Evolutionary conservation across 2,888 invertebrate genomes (phyloP).

Genomic region (Emmelina monodactyla): DNA sequence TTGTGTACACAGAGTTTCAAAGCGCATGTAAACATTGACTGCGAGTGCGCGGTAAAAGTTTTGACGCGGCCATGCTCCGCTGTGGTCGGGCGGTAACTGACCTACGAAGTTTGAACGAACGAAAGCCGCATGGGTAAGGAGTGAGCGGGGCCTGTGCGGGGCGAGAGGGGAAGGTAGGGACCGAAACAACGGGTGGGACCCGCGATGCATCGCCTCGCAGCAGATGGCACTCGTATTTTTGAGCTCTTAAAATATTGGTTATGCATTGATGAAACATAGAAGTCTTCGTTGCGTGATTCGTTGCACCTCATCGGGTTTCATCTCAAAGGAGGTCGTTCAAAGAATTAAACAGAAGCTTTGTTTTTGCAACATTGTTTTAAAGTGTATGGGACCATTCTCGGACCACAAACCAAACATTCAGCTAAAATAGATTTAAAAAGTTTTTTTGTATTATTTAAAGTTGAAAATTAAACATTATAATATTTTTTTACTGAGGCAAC

Average conservation of each 20-base stretch:
- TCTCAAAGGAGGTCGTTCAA: conserved; percentile 52
- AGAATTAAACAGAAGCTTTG: conserved; percentile 29
- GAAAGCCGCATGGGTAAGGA: conserved; percentile 60
- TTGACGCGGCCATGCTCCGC: conserved; percentile 65
- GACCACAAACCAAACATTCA: no score
- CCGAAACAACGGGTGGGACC: conserved; percentile 49
- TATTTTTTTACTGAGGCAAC: neutral
- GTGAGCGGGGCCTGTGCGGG: conserved; percentile 29
- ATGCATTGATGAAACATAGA: conserved; percentile 32
- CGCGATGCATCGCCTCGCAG: conserved; percentile 57
- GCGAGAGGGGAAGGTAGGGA: conserved; percentile 35
- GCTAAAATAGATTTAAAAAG: no score
- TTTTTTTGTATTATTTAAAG: neutral
- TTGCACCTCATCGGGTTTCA: conserved; percentile 50
- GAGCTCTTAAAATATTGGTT: conserved; percentile 58
- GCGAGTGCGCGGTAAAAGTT: conserved; percentile 57
- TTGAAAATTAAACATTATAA: neutral
- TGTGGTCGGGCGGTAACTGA: conserved; percentile 68
- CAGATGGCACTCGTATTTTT: conserved; percentile 66
- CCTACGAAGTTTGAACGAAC: conserved; percentile 67
- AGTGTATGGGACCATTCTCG: no score
- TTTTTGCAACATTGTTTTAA: conserved; percentile 18
- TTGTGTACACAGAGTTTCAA: conserved; percentile 42
- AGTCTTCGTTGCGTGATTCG: conserved; percentile 57
- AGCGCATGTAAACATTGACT: conserved; percentile 59